Evolutionary conservation across 1,140 invertebrate genomes (phyloP).

Genomic region (Melipona quadrifasciata): DNA sequence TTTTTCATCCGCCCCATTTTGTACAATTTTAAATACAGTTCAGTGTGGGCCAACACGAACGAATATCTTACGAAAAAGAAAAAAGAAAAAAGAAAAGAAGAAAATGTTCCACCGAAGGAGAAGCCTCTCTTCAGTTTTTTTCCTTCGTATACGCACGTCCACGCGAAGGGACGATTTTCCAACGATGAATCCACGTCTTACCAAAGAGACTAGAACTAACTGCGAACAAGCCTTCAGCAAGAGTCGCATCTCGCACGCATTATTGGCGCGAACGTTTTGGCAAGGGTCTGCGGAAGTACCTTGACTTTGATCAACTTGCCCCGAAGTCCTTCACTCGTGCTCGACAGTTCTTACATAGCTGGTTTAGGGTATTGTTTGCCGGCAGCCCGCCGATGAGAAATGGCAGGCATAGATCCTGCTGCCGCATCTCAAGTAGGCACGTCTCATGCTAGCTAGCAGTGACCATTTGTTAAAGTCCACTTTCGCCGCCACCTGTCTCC

Average conservation of each 20-base stretch:
- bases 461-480: constrained; percentile 75
- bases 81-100: no score
- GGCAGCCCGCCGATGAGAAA: constrained; percentile 73
- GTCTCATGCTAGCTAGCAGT: constrained; percentile 62
- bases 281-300: constrained; percentile 41
- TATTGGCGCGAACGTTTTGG: constrained; percentile 45
- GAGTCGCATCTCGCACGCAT: constrained; percentile 23
- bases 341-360: constrained; percentile 63
- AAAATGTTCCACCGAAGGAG: no score
- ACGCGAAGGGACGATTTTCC: not conserved
- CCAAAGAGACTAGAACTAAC: not conserved
- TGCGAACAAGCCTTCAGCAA: not conserved
- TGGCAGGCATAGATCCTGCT: constrained; percentile 74
- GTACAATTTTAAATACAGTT: no score
- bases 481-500: constrained; percentile 62
- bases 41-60: no score
- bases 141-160: not conserved
- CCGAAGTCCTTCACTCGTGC: constrained; percentile 52
- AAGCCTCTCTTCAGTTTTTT: not conserved
- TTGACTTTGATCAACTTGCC: constrained; percentile 75
- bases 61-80: no score
- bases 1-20: no score
- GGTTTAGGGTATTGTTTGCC: constrained; percentile 72
- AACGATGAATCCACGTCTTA: not conserved
- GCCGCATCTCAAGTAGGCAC: constrained; percentile 72